phyloP scores from a whole-genome alignment of 2,888 invertebrate genomes.

The Morinoia aosen region DNA sequence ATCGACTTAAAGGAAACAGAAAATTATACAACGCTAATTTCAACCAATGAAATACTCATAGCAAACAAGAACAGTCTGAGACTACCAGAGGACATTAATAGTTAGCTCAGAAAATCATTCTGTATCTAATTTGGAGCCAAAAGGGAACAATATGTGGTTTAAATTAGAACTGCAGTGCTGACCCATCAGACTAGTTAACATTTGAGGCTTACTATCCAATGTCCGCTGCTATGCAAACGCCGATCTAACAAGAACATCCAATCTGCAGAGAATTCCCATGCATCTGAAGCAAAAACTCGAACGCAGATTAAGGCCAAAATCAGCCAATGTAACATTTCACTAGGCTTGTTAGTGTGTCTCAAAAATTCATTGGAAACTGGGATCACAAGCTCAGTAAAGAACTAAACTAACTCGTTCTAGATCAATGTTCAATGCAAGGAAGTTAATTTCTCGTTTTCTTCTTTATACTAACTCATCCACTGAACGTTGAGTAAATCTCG shows the following conservation, averaged over 20 bases:
- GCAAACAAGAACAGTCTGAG: background rate
- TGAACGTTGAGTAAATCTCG: background rate
- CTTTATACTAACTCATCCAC: background rate
- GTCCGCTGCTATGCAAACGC: background rate
- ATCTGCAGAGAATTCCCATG: background rate
- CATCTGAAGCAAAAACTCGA: background rate
- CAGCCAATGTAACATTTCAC: background rate
- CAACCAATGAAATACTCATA: background rate
- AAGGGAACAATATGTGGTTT: background rate
- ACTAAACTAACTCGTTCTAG: background rate
- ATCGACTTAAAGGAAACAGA: background rate
- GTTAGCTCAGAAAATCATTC: background rate
- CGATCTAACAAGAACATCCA: background rate
- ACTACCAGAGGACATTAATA: background rate
- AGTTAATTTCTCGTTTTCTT: background rate
- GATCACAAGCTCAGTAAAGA: background rate
- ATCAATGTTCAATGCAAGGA: background rate
- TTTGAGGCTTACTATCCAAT: background rate
- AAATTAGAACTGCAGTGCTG: background rate
- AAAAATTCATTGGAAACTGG: background rate
- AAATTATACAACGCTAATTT: background rate
- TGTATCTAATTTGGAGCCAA: background rate
- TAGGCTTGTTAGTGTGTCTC: background rate
- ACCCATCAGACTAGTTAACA: background rate
- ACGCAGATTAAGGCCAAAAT: background rate